Base-by-base conservation (phyloP, 2,113 vertebrate species). In the Cebidichthys violaceus region DNA sequence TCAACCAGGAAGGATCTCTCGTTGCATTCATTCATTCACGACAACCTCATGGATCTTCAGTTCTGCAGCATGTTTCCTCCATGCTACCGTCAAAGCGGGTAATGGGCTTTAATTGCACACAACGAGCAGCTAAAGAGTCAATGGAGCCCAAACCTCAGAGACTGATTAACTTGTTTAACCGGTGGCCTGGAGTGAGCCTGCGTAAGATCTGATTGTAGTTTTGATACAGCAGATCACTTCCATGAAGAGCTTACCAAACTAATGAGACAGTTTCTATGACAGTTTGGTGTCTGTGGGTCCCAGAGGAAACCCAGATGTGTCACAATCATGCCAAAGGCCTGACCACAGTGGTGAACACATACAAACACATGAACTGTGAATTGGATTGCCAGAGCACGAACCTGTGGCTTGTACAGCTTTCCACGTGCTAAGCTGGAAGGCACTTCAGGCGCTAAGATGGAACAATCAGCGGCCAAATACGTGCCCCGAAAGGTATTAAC, bases 161-260 rank as follows among this genome's bases (percentile, higher is more conserved):
- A 87, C 3, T 73, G 52, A 80, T 90, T 75, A 86, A 85, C 69
- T 80, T 31, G 13, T 79, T 85, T 73, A 39, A 75, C 5, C 6
- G 13, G 6, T 29, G 9, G 17, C 59, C 68, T 59, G 35, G 18
- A 39, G 54, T 3, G 27, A 55, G 7, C 17, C 45, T 66, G 67
- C 14, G 7, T 1, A 17, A 78, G 29, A 17, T 67, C 37, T 64
- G 29, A 29, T n/a, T 10, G 29, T 1, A 37, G n/a, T 31, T 52
- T 33, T 22, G 7, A 52, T 20, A 13, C 69, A 55, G 2, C 22
- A 31, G 41, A 47, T 3, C 15, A 43, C 29, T 31, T 64, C 9
- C 33, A 39, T 24, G 41, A 27, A 29, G 5, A 11, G 54, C 50
- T 10, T 15, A 78, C 9, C 15, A 79, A 69, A 75, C 24, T 24